Conservation (phyloP, 2,113 vertebrate species). For the Rhynchomys soricoides region DNA sequence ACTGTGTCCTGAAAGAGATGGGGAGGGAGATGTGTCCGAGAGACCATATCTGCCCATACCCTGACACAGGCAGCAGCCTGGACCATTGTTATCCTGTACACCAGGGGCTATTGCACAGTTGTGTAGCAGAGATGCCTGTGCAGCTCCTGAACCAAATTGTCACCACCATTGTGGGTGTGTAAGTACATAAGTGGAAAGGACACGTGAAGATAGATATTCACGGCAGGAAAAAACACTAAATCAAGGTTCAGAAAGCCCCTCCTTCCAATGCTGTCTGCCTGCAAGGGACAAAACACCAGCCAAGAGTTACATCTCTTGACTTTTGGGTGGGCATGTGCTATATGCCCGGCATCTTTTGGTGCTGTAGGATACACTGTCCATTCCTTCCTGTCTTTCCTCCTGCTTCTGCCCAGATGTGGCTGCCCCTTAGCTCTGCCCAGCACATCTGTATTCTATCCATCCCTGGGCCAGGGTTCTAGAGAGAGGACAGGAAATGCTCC, state of each 20-base stretch:
- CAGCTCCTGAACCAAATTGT: not conserved
- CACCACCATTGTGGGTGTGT: not conserved
- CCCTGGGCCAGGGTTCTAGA: conserved; percentile 23
- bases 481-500: conserved; percentile 73
- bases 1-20: not conserved
- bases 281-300: fast-evolving
- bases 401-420: not conserved
- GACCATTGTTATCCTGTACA: not conserved
- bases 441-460: conserved; percentile 25
- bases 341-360: not conserved
- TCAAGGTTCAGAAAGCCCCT: not conserved
- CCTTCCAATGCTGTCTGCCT: not conserved
- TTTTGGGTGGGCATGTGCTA: not conserved
- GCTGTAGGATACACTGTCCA: fast-evolving
- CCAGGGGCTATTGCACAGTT: not conserved
- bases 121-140: not conserved
- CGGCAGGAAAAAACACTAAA: fast-evolving
- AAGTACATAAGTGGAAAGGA: not conserved
- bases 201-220: not conserved
- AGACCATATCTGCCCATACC: not conserved
- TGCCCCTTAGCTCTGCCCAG: not conserved
- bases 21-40: not conserved
- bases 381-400: not conserved
- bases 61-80: not conserved
- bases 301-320: not conserved